Conservation (phyloP, 1,140 invertebrate species). For the Protaetia brevitarsis region DNA sequence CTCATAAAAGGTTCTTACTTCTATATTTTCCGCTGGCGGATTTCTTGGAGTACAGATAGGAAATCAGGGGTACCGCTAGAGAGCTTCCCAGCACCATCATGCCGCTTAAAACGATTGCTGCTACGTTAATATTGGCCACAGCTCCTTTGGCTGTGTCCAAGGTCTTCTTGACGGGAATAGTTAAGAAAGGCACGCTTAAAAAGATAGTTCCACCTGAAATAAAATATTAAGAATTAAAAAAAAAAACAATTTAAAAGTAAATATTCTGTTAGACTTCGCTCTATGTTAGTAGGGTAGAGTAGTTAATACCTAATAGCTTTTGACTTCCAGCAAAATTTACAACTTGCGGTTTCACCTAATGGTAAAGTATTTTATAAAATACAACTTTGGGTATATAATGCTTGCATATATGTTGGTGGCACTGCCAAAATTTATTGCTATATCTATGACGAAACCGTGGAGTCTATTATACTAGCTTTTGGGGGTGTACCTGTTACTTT, state of each 20-base stretch:
- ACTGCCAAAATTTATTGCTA: too few species aligned
- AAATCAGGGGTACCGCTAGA: conserved; percentile 38
- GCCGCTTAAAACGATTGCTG: conserved; percentile 39
- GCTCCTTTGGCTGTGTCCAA: conserved; percentile 36
- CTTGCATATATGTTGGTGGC: too few species aligned
- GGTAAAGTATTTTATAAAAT: too few species aligned
- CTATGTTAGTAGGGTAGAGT: too few species aligned
- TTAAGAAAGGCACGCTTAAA: conserved; percentile 44
- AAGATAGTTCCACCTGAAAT: conserved; percentile 45
- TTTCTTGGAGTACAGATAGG: conserved; percentile 31
- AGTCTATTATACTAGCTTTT: too few species aligned
- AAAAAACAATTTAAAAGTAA: neutral
- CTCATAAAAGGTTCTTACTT: conserved; percentile 32
- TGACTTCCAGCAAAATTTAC: too few species aligned
- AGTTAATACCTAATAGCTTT: too few species aligned
- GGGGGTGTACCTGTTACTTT: too few species aligned
- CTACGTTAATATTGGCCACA: conserved; percentile 43
- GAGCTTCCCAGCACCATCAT: conserved; percentile 37
- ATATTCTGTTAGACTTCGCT: too few species aligned
- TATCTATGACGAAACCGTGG: too few species aligned
- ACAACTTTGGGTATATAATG: too few species aligned
- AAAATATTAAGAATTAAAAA: conserved; percentile 8
- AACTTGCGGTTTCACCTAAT: too few species aligned
- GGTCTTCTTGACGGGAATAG: conserved; percentile 43
- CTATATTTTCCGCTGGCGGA: conserved; percentile 20